Evolutionary conservation across 2,888 invertebrate species (phyloP).

Genomic region (Nemotelus nigrinus): DNA sequence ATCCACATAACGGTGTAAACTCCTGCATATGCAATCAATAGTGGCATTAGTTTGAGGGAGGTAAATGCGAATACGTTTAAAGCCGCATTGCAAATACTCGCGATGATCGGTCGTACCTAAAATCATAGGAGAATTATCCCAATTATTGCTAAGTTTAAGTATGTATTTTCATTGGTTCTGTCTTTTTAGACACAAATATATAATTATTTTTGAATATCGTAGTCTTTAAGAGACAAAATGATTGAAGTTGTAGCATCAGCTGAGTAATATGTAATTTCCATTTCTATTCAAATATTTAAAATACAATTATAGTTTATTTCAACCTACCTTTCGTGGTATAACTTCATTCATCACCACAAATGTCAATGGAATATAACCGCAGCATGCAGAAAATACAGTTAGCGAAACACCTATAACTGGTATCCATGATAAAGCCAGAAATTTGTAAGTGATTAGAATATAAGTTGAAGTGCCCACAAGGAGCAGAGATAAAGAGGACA

Average conservation of each 20-base stretch:
- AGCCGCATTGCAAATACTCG: conserved; percentile 47
- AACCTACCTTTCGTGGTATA: conserved; percentile 50
- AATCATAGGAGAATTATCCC: not conserved
- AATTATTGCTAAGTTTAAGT: not conserved
- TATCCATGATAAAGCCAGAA: conserved; percentile 50
- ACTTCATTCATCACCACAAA: conserved; percentile 52
- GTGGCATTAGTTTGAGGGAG: conserved; percentile 56
- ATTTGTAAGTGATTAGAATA: conserved; percentile 31
- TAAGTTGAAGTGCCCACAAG: conserved; percentile 45
- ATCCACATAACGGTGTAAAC: conserved; percentile 60
- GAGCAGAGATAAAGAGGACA: conserved; percentile 43
- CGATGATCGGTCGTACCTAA: conserved; percentile 48
- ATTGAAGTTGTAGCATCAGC: too few relatives aligned
- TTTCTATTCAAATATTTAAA: too few relatives aligned
- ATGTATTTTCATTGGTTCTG: not conserved
- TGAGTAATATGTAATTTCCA: too few relatives aligned
- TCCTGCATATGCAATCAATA: conserved; percentile 55
- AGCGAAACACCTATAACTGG: conserved; percentile 51
- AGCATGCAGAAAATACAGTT: conserved; percentile 48
- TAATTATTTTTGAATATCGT: too few relatives aligned
- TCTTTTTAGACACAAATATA: too few relatives aligned
- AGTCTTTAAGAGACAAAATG: too few relatives aligned
- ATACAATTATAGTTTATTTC: too few relatives aligned
- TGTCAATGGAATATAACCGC: conserved; percentile 50
- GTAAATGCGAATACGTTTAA: conserved; percentile 49